Percentiles rank a stretch among this genome's conserved stretches.
phyloP scores from a whole-genome alignment of 2,797 vertebrate species.

The Acridotheres tristis region DNA sequence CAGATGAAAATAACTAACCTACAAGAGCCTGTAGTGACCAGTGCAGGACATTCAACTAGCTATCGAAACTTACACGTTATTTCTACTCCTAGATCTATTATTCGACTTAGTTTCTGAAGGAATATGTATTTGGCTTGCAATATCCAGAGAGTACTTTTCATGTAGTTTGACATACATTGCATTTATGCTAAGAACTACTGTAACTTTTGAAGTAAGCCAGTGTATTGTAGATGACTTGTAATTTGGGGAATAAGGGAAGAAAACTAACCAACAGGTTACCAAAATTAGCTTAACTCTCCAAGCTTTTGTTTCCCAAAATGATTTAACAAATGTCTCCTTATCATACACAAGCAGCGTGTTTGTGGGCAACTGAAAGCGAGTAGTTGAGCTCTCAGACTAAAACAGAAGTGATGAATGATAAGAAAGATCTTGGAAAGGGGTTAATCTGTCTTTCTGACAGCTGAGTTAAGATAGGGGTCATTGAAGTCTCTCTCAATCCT shows the following conservation, averaged over 20 bases:
- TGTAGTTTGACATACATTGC: not conserved
- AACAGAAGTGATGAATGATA: slow-evolving; percentile 70
- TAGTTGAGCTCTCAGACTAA: slow-evolving; percentile 31
- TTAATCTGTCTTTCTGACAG: slow-evolving; percentile 74
- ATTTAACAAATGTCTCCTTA: slow-evolving; percentile 34
- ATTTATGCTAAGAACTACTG: not conserved
- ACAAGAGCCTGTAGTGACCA: not conserved
- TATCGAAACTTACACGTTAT: not conserved
- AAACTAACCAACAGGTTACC: not conserved
- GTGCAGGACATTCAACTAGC: not conserved
- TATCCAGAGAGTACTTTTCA: not conserved
- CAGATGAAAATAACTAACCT: not conserved
- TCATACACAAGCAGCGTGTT: not conserved
- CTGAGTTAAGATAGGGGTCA: slow-evolving; percentile 58
- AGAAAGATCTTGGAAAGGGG: slow-evolving; percentile 64
- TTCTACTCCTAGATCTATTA: not conserved
- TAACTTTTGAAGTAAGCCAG: not conserved
- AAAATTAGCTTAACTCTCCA: not conserved
- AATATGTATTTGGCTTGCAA: not conserved
- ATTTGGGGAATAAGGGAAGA: not conserved
- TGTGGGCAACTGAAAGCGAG: slow-evolving; percentile 31
- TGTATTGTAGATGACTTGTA: not conserved
- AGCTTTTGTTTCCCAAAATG: not conserved
- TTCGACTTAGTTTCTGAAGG: not conserved
- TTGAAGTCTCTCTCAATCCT: slow-evolving; percentile 36